Evolutionary conservation across 1,140 invertebrate genomes (phyloP).

Genomic region (Melipona quadrifasciata): DNA sequence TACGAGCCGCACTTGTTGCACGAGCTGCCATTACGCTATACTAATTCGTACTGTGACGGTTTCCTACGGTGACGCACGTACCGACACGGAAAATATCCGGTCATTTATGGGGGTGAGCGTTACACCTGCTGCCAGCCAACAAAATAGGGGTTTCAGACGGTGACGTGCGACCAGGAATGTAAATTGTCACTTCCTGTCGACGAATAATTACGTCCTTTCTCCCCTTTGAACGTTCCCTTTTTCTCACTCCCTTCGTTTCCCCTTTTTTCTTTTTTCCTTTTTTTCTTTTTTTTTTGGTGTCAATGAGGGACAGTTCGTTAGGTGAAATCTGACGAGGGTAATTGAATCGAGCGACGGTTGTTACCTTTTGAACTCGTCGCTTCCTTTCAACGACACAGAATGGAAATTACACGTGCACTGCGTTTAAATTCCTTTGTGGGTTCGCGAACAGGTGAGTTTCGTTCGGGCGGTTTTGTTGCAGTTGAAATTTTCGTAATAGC

Average conservation of each 20-base stretch:
- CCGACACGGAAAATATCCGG: conserved; percentile 75
- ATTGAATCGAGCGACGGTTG: conserved; percentile 18
- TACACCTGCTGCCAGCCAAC: conserved; percentile 56
- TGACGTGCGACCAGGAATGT: conserved; percentile 62
- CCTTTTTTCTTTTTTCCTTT: too few relatives aligned
- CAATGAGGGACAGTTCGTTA: conserved; percentile 4
- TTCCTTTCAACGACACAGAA: background rate
- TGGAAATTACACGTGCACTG: too few relatives aligned
- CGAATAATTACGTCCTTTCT: conserved; percentile 25
- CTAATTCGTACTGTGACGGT: conserved; percentile 70
- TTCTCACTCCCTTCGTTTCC: background rate
- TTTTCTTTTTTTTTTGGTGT: background rate
- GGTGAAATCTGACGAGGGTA: conserved; percentile 30
- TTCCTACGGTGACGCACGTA: conserved; percentile 66
- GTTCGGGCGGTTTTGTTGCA: background rate
- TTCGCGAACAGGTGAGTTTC: background rate
- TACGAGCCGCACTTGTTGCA: conserved; percentile 71
- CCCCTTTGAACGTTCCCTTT: background rate
- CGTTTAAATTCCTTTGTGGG: background rate
- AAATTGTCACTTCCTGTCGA: conserved; percentile 51
- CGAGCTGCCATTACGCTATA: conserved; percentile 64
- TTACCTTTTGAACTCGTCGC: background rate
- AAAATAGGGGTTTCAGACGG: conserved; percentile 63
- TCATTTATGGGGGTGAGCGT: conserved; percentile 66
- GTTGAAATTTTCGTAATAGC: background rate